A percentile compares a stretch with the other conserved stretches of the same genome.
These are phyloP conservation scores for Linyphia triangularis DNA, from an alignment of 2,888 invertebrate genomes.

Conservation along the genomic window DNA sequence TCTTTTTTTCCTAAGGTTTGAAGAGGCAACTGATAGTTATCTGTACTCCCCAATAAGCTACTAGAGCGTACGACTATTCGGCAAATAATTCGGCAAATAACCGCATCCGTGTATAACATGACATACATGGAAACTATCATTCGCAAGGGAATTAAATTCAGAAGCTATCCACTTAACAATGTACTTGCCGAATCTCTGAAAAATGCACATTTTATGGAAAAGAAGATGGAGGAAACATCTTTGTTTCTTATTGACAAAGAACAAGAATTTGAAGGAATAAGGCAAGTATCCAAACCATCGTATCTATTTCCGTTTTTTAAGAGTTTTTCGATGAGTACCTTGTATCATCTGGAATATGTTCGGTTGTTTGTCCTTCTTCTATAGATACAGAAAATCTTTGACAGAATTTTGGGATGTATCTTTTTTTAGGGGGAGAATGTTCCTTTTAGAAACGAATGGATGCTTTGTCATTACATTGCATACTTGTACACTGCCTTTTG, in stretches of 20 bases:
- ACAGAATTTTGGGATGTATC: neutral
- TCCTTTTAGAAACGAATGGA: slow-evolving; percentile 12
- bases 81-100: slow-evolving; percentile 30
- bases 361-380: slow-evolving; percentile 11
- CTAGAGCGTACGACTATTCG: neutral
- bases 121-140: slow-evolving; percentile 8
- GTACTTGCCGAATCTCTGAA: slow-evolving; percentile 11
- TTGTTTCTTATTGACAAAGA: slow-evolving; percentile 10
- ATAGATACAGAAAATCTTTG: too few relatives aligned
- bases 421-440: neutral
- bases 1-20: neutral
- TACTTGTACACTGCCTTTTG: too few relatives aligned
- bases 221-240: neutral
- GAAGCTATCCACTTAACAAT: slow-evolving; percentile 42
- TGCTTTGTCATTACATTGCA: slow-evolving; percentile 46
- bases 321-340: slow-evolving; percentile 2
- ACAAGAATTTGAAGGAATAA: slow-evolving; percentile 23
- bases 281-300: neutral
- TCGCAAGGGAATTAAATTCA: slow-evolving; percentile 16
- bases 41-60: slow-evolving; percentile 1
- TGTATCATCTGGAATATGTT: neutral
- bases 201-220: slow-evolving; percentile 43
- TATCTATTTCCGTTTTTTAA: neutral
- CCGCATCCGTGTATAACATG: neutral
- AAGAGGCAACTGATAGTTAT: neutral